phyloP scores from a whole-genome alignment of 1,140 invertebrate species.

The Drosophila pallidifrons region DNA sequence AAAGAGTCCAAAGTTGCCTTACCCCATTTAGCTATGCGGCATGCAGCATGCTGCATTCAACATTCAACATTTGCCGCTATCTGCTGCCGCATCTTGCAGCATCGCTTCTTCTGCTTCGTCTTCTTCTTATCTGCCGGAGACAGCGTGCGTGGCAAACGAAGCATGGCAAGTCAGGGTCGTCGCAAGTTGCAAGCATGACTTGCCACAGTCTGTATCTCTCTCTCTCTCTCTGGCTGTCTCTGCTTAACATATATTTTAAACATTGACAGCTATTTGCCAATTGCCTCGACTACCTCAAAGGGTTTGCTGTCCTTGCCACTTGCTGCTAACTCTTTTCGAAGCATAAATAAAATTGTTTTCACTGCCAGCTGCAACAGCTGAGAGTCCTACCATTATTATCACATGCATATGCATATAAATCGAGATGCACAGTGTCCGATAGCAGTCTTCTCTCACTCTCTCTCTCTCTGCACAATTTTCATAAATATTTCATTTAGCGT shows the following conservation, averaged over 20 bases:
- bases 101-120: constrained; percentile 18
- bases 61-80: constrained; percentile 32
- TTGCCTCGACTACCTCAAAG: constrained; percentile 57
- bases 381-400: constrained; percentile 24
- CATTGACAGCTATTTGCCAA: constrained; percentile 81
- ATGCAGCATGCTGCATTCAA: constrained; percentile 9
- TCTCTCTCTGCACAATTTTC: constrained; percentile 63
- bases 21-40: constrained; percentile 1
- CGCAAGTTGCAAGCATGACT: constrained; percentile 24
- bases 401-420: constrained; percentile 48
- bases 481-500: constrained; percentile 81
- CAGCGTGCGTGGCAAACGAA: constrained; percentile 50
- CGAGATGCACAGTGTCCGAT: constrained; percentile 38
- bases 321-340: constrained; percentile 49
- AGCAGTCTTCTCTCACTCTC: neutral
- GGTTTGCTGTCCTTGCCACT: constrained; percentile 30
- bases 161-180: constrained; percentile 58
- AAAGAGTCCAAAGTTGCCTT: constrained; percentile 26
- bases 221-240: constrained; percentile 12
- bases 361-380: constrained; percentile 25
- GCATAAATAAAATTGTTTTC: constrained; percentile 67
- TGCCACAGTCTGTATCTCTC: constrained; percentile 10
- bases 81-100: constrained; percentile 47
- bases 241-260: constrained; percentile 59
- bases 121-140: constrained; percentile 71